Base-by-base conservation (phyloP, 2,113 vertebrate genomes). In the Oxygymnocypris stewartii region DNA sequence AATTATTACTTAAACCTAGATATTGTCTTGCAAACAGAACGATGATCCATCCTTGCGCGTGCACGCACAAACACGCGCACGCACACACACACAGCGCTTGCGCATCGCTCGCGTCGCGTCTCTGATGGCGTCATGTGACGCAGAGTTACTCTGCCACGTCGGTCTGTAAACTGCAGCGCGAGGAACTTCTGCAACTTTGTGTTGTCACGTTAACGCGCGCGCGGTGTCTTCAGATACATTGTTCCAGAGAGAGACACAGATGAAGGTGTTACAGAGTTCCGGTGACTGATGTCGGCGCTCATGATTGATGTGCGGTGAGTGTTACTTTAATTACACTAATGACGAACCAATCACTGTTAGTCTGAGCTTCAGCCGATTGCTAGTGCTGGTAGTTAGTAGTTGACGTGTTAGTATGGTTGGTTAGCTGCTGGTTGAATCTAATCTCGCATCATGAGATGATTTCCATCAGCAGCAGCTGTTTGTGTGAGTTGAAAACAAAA, bases 91-190 rank as follows among this genome's bases (percentile, higher is more conserved):
- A 54, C 16, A 20, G 92, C 80, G 88, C 86, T 6, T 47, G n/a
- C 6, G 40, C 73, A 47, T n/a, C 16, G 20, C 63, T 49, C 9
- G 2, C 6, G 40, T 63, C 94, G 93, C 94, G 2, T 6, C 49
- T 0, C 3, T 84, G 91, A 94, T 95, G 94, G 94, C 94, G 94
- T 79, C 4, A 6, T 0, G 2, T 75, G 90, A 91, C 88, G 90
- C 93, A 79, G 93, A 92, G 73, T 91, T 75, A 88, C 44, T 94
- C 88, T 95, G 95, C 95, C 95, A 95, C 95, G 94, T 95, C 94
- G 94, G 93, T 95, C 88, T 93, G 82, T 54, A 73, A 31, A 65
- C 67, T 85, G 90, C 87, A n/a, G 10, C 73, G 23, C 61, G 88
- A 75, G 84, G 74, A 47, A 35, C 84, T 77, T n/a, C 37, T 23